phyloP scores from a whole-genome alignment of 2,888 invertebrate genomes.

The Rhingia rostrata region DNA sequence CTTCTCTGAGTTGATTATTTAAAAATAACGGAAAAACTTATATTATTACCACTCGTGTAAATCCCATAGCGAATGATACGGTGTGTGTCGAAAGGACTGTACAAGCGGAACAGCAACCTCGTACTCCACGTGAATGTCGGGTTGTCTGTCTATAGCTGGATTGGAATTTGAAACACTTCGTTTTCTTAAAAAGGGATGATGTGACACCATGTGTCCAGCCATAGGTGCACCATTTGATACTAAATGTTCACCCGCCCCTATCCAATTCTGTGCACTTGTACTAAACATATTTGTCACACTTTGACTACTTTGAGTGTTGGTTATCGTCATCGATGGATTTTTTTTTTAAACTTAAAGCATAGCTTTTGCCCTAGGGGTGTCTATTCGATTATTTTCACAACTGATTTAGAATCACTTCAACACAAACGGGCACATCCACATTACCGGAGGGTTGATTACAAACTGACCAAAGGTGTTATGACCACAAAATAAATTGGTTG shows the following conservation, averaged over 20 bases:
- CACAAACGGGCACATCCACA: constrained; percentile 73
- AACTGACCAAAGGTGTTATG: constrained; percentile 79
- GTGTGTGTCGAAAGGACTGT: constrained; percentile 82
- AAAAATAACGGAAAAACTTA: too few relatives aligned
- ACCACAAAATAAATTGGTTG: constrained; percentile 64
- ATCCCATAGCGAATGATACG: constrained; percentile 83
- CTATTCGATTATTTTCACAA: neutral
- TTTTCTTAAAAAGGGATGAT: constrained; percentile 78
- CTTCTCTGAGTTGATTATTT: too few relatives aligned
- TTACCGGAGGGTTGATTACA: constrained; percentile 79
- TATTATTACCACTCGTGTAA: constrained; percentile 82
- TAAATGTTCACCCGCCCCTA: constrained; percentile 76
- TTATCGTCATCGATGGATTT: constrained; percentile 36
- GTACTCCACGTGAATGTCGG: constrained; percentile 82
- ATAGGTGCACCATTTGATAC: constrained; percentile 39
- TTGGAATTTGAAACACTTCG: constrained; percentile 81
- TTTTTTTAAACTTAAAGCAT: constrained; percentile 11
- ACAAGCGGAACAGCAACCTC: constrained; percentile 82
- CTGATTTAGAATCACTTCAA: constrained; percentile 22
- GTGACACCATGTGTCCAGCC: constrained; percentile 34
- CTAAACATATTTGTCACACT: constrained; percentile 77
- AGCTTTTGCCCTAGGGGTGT: constrained; percentile 9
- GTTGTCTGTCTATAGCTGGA: constrained; percentile 80
- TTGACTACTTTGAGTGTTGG: constrained; percentile 41
- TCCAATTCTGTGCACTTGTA: constrained; percentile 81